phyloP scores from a whole-genome alignment of 2,888 invertebrate species.

The Mesochorus sp. region DNA sequence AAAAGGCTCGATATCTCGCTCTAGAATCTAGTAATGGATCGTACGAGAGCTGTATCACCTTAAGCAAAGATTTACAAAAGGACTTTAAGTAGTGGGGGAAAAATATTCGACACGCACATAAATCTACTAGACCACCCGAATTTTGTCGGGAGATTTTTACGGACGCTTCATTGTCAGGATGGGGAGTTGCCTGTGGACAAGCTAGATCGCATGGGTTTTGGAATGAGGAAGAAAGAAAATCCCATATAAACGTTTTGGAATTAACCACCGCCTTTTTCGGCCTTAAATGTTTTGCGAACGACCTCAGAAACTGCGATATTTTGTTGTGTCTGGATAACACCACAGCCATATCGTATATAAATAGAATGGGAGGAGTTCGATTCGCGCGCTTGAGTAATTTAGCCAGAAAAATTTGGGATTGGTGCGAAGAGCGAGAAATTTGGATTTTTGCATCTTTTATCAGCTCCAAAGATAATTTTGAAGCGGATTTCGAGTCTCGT shows the following conservation, averaged over 20 bases:
- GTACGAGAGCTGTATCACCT: constrained; percentile 6
- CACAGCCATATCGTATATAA: constrained; percentile 58
- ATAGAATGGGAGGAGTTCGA: constrained; percentile 48
- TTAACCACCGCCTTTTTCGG: constrained; percentile 56
- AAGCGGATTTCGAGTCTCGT: constrained; percentile 52
- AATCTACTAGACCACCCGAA: background rate
- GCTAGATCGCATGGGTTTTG: constrained; percentile 46
- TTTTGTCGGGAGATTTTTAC: background rate
- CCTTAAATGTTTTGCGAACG: constrained; percentile 54
- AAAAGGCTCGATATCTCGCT: constrained; percentile 23
- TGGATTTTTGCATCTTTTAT: constrained; percentile 57
- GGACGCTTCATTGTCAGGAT: constrained; percentile 18
- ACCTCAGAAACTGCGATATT: constrained; percentile 35
- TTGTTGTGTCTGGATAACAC: constrained; percentile 56
- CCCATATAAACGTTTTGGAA: constrained; percentile 49
- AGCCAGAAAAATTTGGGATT: constrained; percentile 53
- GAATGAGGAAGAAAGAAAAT: constrained; percentile 17
- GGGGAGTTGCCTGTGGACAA: constrained; percentile 16
- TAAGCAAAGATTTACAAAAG: background rate
- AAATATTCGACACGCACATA: background rate
- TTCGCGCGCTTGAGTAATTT: constrained; percentile 37
- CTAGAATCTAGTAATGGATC: background rate
- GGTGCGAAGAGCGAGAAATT: constrained; percentile 48
- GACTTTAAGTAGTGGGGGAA: constrained; percentile 18
- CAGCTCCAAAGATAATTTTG: too few relatives aligned